phyloP scores from a whole-genome alignment of 2,888 invertebrate species.

The Dryomyza anilis region DNA sequence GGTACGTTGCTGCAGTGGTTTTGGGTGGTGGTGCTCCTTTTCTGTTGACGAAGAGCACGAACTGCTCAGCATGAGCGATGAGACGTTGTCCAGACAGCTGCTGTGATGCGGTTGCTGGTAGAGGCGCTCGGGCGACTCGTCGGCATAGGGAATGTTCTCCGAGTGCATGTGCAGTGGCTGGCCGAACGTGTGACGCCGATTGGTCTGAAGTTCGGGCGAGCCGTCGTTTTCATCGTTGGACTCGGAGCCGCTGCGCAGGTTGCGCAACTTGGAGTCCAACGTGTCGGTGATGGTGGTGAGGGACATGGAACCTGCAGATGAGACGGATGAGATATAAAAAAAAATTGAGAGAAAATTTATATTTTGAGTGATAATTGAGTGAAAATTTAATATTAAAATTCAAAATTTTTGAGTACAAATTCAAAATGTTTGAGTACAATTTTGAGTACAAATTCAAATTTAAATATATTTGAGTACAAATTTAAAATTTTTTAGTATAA shows the following conservation, averaged over 20 bases:
- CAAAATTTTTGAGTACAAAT: too few relatives aligned
- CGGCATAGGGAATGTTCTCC: constrained; percentile 74
- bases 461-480: too few relatives aligned
- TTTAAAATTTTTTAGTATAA: too few relatives aligned
- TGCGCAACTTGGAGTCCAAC: constrained; percentile 81
- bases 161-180: constrained; percentile 59
- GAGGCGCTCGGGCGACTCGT: constrained; percentile 68
- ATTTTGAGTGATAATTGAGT: too few relatives aligned
- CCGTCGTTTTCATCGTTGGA: constrained; percentile 64
- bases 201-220: constrained; percentile 57
- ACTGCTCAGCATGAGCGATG: constrained; percentile 49
- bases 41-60: constrained; percentile 47
- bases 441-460: too few relatives aligned
- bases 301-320: constrained; percentile 75
- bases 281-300: constrained; percentile 83
- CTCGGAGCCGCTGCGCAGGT: constrained; percentile 72
- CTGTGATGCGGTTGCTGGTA: constrained; percentile 38
- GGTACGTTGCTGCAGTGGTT: constrained; percentile 15
- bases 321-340: not conserved
- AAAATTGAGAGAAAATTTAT: too few relatives aligned
- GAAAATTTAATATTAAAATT: too few relatives aligned
- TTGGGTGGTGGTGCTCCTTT: constrained; percentile 30
- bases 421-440: too few relatives aligned
- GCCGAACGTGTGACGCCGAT: constrained; percentile 52
- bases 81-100: constrained; percentile 42